Evolutionary conservation across 2,888 invertebrate genomes (phyloP), one percentile per base, ranked within the genome.

Genomic region (Eristalis pertinax): DNA sequence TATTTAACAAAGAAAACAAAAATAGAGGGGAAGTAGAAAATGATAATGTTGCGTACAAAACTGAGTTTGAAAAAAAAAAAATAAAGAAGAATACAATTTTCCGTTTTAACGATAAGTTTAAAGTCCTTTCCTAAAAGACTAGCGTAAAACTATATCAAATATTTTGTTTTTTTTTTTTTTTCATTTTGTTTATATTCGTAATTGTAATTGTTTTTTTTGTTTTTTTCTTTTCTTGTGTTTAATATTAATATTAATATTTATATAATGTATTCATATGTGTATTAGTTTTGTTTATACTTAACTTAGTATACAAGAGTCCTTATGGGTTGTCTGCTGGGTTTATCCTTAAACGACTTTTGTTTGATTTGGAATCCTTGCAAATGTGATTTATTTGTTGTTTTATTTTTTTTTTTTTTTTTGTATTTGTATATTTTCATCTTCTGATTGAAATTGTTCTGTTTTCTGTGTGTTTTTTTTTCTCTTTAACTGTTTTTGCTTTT

Each of bases 111-210:
- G 89, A 89, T 90, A 90, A 91, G 92, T 92, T 92, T 92, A 92
- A 92, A 92, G 92, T 92, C 92, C 92, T 92, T 92, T 92, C 91
- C 90, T 84, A 92, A 92, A 92, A 92, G 92, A 92, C 92, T 92
- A 91, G 90, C 88, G 88, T 88, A 88, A 84, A 84, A 88, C 88
- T 84, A 88, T 88, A 84, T 84, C 77, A 81, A 88, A 81, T 88
- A 77, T 84, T 68, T 76, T 78, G 74, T 77, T 88, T 76, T 74
- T 74, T 89, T 63, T 88, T 85, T 88, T 56, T 81, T 81, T 7
- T 69, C 24, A 69, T 77, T 75, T 68, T 62, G 50, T 79, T 50
- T 50, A 50, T 50, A 50, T 8, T 50, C 50, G 50, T 50, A 50
- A 50, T 50, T 50, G 8, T 50, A 50, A 50, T 50, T 50, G 19